These are phyloP conservation scores for Vimba vimba DNA, from an alignment of 2,113 vertebrate species.

Conservation along the genomic window DNA sequence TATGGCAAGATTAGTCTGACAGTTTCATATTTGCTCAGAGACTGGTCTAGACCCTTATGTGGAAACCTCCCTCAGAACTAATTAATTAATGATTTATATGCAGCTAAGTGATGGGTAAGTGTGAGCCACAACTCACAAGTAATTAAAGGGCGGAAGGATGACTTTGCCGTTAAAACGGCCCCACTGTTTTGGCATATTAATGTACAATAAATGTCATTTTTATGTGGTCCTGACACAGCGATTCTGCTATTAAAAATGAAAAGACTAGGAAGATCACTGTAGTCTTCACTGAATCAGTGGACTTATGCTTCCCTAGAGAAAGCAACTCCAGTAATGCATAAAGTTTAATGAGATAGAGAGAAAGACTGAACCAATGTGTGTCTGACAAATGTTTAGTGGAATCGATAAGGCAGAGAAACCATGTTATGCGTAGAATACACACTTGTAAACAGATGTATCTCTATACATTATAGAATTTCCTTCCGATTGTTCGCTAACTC, in stretches of 20 bases:
- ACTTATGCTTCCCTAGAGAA: neutral
- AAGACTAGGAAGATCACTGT: conserved; percentile 26
- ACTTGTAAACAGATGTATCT: neutral
- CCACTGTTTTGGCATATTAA: conserved; percentile 48
- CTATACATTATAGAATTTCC: too few species aligned
- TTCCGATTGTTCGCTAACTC: too few species aligned
- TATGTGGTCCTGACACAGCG: conserved; percentile 21
- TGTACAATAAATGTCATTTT: conserved; percentile 29
- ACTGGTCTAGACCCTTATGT: conserved; percentile 31
- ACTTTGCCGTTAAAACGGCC: conserved; percentile 38
- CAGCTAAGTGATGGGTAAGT: conserved; percentile 44
- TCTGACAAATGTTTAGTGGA: conserved; percentile 10
- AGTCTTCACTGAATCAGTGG: conserved; percentile 6
- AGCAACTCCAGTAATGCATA: neutral
- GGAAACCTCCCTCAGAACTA: conserved; percentile 40
- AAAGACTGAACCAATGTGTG: neutral
- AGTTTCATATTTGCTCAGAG: conserved; percentile 32
- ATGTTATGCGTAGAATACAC: neutral
- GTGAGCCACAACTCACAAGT: conserved; percentile 45
- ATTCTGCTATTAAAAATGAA: conserved; percentile 6
- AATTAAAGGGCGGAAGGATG: conserved; percentile 50
- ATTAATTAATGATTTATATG: conserved; percentile 51
- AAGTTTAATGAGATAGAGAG: conserved; percentile 3
- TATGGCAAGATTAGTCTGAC: conserved; percentile 36
- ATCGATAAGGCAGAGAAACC: neutral